Conservation (phyloP, 2,113 vertebrate genomes). For the Elgaria multicarinata region DNA sequence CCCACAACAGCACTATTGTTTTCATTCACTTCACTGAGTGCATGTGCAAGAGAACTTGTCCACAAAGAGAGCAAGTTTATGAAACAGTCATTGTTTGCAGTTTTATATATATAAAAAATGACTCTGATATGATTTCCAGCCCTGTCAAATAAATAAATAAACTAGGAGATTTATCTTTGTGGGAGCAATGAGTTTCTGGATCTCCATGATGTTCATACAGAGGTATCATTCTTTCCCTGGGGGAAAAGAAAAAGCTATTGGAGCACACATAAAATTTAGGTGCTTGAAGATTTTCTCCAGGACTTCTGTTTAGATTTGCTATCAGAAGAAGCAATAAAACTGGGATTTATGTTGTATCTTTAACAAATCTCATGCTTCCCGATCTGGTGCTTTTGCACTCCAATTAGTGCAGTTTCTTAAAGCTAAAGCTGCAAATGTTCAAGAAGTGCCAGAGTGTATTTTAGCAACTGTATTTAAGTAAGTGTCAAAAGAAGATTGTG, state of each 20-base stretch:
- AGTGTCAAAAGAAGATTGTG: slow-evolving; percentile 11
- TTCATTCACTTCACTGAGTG: neutral
- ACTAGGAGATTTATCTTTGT: slow-evolving; percentile 50
- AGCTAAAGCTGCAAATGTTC: slow-evolving; percentile 35
- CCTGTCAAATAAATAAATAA: slow-evolving; percentile 39
- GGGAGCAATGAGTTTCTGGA: slow-evolving; percentile 66
- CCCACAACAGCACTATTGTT: neutral
- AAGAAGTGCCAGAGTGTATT: slow-evolving; percentile 36
- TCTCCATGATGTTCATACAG: slow-evolving; percentile 45
- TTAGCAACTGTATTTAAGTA: slow-evolving; percentile 53
- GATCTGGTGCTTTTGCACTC: slow-evolving; percentile 56
- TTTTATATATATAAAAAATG: slow-evolving; percentile 52
- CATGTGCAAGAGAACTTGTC: neutral
- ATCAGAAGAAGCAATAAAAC: slow-evolving; percentile 63
- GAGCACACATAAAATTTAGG: slow-evolving; percentile 65
- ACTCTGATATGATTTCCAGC: slow-evolving; percentile 58
- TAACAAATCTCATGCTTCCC: slow-evolving; percentile 66
- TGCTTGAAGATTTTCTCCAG: slow-evolving; percentile 67
- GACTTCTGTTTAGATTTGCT: slow-evolving; percentile 65
- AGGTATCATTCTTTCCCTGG: slow-evolving; percentile 53
- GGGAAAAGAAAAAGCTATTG: slow-evolving; percentile 67
- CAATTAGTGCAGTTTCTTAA: slow-evolving; percentile 65
- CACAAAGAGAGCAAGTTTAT: slow-evolving; percentile 52
- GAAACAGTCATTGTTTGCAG: slow-evolving; percentile 56
- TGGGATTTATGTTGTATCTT: slow-evolving; percentile 70